A percentile compares a stretch with the other conserved stretches of the same genome.
Conservation (phyloP, 2,888 invertebrate species). For the Trisateles emortualis region DNA sequence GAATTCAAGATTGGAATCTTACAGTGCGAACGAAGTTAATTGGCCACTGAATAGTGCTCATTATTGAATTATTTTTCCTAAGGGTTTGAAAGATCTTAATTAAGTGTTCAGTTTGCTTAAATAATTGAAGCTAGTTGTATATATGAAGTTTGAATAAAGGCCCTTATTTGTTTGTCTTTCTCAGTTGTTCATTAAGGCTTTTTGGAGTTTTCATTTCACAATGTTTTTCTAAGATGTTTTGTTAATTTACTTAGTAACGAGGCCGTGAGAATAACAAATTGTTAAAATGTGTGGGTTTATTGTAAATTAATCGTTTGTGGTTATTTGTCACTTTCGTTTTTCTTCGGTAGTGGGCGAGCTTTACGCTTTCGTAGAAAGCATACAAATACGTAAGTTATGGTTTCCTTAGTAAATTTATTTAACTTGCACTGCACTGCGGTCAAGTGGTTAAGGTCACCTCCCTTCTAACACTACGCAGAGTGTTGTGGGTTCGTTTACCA, state of each 20-base stretch:
- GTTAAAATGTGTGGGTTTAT: conserved; percentile 20
- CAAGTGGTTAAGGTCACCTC: too few species aligned
- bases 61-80: conserved; percentile 48
- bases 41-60: conserved; percentile 48
- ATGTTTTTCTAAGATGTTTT: conserved; percentile 24
- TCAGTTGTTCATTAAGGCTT: conserved; percentile 33
- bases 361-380: conserved; percentile 1
- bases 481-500: too few species aligned
- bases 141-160: conserved; percentile 42
- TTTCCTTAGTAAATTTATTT: too few species aligned
- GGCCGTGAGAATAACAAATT: conserved; percentile 40
- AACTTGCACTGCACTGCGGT: too few species aligned
- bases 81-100: conserved; percentile 45
- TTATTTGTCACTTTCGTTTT: conserved; percentile 28
- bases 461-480: too few species aligned
- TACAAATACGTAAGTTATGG: too few species aligned
- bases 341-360: conserved; percentile 14
- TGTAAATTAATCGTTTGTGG: conserved; percentile 27
- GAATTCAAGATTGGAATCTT: conserved; percentile 2
- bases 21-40: conserved; percentile 36
- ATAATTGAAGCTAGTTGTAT: conserved; percentile 37
- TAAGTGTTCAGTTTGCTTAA: conserved; percentile 44
- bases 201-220: conserved; percentile 35
- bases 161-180: conserved; percentile 48
- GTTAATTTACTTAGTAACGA: conserved; percentile 22